Evolutionary conservation across 2,113 vertebrate species (phyloP).

Genomic region (Callionymus lyra): DNA sequence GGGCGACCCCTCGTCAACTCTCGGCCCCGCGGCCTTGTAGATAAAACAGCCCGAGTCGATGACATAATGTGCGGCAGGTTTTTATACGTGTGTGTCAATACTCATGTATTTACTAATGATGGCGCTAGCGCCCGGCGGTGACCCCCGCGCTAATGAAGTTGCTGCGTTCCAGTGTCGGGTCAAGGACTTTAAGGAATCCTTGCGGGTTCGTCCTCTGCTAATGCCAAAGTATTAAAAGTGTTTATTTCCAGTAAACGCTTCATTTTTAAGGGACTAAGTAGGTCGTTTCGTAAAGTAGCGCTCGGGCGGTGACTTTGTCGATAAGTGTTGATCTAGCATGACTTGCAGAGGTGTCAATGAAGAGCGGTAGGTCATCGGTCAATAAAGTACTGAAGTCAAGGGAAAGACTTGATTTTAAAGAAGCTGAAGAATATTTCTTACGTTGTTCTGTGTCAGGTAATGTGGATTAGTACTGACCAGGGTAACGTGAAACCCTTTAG

Average conservation of each 20-base stretch:
- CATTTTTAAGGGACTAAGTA: too few relatives aligned
- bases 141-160: constrained; percentile 71
- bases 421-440: too few relatives aligned
- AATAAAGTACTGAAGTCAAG: too few relatives aligned
- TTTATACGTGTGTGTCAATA: constrained; percentile 69
- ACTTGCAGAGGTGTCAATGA: neutral
- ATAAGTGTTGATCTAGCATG: too few relatives aligned
- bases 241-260: constrained; percentile 8
- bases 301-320: too few relatives aligned
- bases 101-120: constrained; percentile 71
- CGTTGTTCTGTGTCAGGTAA: too few relatives aligned
- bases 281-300: too few relatives aligned
- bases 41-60: constrained; percentile 49
- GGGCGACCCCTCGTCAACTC: constrained; percentile 37
- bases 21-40: constrained; percentile 43
- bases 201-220: constrained; percentile 16
- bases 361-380: constrained; percentile 21
- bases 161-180: constrained; percentile 65
- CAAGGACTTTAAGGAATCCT: constrained; percentile 61
- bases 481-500: too few relatives aligned
- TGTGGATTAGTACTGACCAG: too few relatives aligned
- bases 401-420: too few relatives aligned
- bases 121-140: constrained; percentile 48
- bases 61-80: constrained; percentile 62
- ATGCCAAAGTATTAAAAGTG: neutral